phyloP scores from a whole-genome alignment of 2,888 invertebrate species.

The Hemicrepidius hirtus region DNA sequence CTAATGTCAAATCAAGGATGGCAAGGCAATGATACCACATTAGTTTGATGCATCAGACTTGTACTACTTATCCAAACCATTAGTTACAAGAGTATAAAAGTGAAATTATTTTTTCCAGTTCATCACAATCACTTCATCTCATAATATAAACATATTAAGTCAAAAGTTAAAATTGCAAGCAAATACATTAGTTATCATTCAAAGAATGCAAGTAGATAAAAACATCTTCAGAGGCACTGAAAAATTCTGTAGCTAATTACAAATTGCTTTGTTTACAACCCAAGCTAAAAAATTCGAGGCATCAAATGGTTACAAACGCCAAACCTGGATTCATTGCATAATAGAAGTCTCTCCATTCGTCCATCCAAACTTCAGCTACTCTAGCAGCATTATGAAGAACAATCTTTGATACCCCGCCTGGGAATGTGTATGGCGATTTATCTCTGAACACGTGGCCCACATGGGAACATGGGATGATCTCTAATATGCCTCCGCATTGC shows the following conservation, averaged over 20 bases:
- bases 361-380: slow-evolving; percentile 99
- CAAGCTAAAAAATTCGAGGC: slow-evolving; percentile 36
- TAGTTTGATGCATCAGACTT: background rate
- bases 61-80: slow-evolving; percentile 6
- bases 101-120: background rate
- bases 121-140: background rate
- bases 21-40: slow-evolving; percentile 4
- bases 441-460: slow-evolving; percentile 98
- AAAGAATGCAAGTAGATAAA: slow-evolving; percentile 13
- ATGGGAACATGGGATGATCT: slow-evolving; percentile 96
- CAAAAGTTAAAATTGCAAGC: slow-evolving; percentile 15
- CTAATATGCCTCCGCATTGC: slow-evolving; percentile 97
- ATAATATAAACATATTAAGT: background rate
- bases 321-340: slow-evolving; percentile 99
- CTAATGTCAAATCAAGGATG: background rate
- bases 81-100: background rate
- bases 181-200: slow-evolving; percentile 26
- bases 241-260: slow-evolving; percentile 22
- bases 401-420: slow-evolving; percentile 97
- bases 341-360: slow-evolving; percentile 99
- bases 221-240: slow-evolving; percentile 18
- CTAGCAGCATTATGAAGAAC: slow-evolving; percentile 99
- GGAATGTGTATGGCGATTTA: slow-evolving; percentile 99
- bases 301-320: slow-evolving; percentile 74
- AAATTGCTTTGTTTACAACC: slow-evolving; percentile 26